These are phyloP conservation scores for Tetranychus truncatus DNA, from an alignment of 2,888 invertebrate genomes.

Conservation along the genomic window DNA sequence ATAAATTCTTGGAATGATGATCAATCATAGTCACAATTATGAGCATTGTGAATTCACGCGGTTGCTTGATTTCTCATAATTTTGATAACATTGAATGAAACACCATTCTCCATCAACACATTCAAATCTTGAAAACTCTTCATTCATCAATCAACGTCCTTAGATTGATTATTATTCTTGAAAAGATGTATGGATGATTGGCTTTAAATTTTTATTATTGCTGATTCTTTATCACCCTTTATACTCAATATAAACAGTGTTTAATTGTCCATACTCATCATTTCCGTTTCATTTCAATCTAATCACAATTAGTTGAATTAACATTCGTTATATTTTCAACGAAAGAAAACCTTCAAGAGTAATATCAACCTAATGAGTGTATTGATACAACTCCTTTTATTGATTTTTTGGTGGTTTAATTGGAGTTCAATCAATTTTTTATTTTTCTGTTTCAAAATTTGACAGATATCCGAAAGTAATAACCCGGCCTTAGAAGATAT, in stretches of 20 bases:
- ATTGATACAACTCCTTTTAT: neutral
- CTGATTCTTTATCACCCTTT: neutral
- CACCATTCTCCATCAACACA: neutral
- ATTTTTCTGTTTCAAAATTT: neutral
- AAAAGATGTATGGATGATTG: neutral
- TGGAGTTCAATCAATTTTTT: neutral
- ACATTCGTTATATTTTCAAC: neutral
- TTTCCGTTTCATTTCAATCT: neutral
- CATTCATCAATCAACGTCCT: neutral
- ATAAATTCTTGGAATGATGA: neutral
- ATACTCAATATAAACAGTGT: neutral
- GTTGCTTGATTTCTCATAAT: too few relatives aligned
- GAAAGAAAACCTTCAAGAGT: neutral
- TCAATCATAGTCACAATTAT: neutral
- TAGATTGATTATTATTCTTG: neutral
- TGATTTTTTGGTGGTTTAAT: neutral
- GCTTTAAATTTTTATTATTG: neutral
- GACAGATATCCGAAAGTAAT: neutral
- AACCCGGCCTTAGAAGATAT: slow-evolving; percentile 4
- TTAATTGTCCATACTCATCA: neutral
- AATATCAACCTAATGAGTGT: neutral
- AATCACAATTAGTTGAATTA: neutral
- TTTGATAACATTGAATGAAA: too few relatives aligned
- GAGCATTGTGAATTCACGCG: too few relatives aligned
- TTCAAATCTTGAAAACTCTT: neutral